Conservation (phyloP, 2,113 vertebrate genomes). For the Gavia stellata region DNA sequence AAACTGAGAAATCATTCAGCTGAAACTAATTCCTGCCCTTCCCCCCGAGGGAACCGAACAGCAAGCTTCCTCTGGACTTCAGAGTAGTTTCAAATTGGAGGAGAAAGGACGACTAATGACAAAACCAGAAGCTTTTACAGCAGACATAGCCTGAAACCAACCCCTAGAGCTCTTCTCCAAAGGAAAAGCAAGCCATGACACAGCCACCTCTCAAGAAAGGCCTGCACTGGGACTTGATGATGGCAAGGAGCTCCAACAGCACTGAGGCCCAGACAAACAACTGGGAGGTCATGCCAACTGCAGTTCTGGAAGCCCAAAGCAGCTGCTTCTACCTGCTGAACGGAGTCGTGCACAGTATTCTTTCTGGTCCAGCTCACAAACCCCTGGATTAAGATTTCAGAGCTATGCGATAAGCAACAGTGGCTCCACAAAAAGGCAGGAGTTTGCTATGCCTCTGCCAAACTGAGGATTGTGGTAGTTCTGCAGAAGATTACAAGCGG, state of each 20-base stretch:
- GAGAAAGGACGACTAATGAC: too few relatives aligned
- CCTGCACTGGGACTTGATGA: neutral
- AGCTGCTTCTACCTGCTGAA: neutral
- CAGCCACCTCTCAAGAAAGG: neutral
- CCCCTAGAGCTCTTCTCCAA: neutral
- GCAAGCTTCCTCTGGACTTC: too few relatives aligned
- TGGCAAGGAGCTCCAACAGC: neutral
- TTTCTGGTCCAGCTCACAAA: neutral
- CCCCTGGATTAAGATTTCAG: neutral
- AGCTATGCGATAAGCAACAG: neutral
- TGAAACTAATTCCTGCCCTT: too few relatives aligned
- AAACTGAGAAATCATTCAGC: too few relatives aligned
- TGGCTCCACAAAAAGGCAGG: neutral
- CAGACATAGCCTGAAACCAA: neutral
- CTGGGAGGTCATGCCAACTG: neutral
- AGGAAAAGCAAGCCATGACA: neutral
- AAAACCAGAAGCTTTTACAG: too few relatives aligned
- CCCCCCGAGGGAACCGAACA: too few relatives aligned
- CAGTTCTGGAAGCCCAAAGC: neutral
- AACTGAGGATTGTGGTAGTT: neutral
- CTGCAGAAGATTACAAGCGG: neutral
- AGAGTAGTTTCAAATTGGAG: too few relatives aligned
- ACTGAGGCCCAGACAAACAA: neutral
- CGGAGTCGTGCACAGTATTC: too few relatives aligned
- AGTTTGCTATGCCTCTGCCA: neutral